Evolutionary conservation across 2,113 vertebrate species (phyloP), one percentile per base, ranked within the genome.

Genomic region (Pipra filicauda): DNA sequence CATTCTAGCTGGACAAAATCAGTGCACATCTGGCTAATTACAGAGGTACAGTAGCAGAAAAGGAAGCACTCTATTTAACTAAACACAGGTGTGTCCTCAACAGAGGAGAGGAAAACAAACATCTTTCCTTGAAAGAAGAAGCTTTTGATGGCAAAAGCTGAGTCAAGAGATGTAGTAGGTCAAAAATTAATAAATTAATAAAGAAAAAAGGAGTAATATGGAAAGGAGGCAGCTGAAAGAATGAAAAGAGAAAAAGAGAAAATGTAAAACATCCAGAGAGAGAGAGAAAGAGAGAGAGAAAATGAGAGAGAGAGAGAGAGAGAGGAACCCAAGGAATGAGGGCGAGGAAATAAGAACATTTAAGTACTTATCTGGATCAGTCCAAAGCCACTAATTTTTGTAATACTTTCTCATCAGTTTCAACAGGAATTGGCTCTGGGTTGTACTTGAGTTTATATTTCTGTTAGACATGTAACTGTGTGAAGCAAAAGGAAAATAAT

Each of bases 1-100:
- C 13, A 61, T 17, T 64, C 27, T 51, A 65, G 35, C 19, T 41
- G 30, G 69, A 43, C 35, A 78, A 83, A 80, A 70, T 9, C 16
- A 26, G 8, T 12, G 11, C 39, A 55, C 0, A 0, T 2, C 30
- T 90, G 2, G 0, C 27, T 52, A 35, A 30, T 57, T 46, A 65
- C 6, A 84, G 65, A 55, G 4, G 12, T 51, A 62, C 44, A 46
- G n/a, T 1, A 70, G 44, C 27, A 84, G 51, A 59, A 91, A 77
- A 83, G 28, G 35, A 49, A 64, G 21, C 16, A 71, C 2, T 33
- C 5, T 19, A 39, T 18, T 54, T 82, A 76, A 57, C 9, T 49
- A 72, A 75, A 30, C 30, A 18, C 33, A 28, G 2, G 17, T n/a
- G 12, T 35, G 65, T 85, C 33, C n/a, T 33, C 51, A 71, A 39